Percentiles rank a stretch among this genome's conserved stretches.
Evolutionary conservation across 1,140 invertebrate genomes (phyloP).

Genomic region (Ooceraea biroi): DNA sequence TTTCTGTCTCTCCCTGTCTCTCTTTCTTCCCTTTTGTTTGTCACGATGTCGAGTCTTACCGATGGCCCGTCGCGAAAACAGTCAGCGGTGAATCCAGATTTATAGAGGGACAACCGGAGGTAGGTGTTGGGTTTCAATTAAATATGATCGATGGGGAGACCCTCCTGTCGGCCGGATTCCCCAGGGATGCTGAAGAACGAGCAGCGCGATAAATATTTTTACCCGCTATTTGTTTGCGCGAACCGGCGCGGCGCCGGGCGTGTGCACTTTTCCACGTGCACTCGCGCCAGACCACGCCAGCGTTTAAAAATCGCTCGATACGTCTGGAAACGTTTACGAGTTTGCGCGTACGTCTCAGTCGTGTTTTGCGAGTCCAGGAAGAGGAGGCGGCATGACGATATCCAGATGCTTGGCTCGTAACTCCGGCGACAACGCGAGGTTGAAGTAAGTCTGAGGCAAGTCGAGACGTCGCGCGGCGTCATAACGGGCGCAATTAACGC

Average conservation of each 20-base stretch:
- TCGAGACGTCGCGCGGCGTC: constrained; percentile 13
- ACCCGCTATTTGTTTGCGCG: constrained; percentile 68
- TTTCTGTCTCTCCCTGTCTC: neutral
- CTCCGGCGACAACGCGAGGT: neutral
- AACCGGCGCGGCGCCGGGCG: neutral
- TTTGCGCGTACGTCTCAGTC: constrained; percentile 1
- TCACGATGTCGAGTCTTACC: neutral
- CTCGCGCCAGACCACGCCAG: constrained; percentile 25
- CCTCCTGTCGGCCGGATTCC: constrained; percentile 45
- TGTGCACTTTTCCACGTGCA: constrained; percentile 41
- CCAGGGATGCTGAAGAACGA: constrained; percentile 8
- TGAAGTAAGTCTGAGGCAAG: constrained; percentile 16
- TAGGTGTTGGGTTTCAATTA: constrained; percentile 80
- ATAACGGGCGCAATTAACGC: constrained; percentile 48
- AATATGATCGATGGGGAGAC: constrained; percentile 78
- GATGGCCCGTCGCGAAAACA: constrained; percentile 67
- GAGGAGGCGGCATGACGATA: constrained; percentile 35
- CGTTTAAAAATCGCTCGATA: constrained; percentile 38
- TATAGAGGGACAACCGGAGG: constrained; percentile 64
- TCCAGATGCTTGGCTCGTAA: constrained; percentile 52
- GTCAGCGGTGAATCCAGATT: constrained; percentile 69
- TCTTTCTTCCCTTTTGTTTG: neutral
- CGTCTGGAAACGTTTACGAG: constrained; percentile 39
- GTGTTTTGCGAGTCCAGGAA: constrained; percentile 28
- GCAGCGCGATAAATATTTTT: constrained; percentile 73